Evolutionary conservation across 2,797 vertebrate species (phyloP), one percentile per base, ranked within the genome.

Genomic region (Odontamblyopus rebecca): DNA sequence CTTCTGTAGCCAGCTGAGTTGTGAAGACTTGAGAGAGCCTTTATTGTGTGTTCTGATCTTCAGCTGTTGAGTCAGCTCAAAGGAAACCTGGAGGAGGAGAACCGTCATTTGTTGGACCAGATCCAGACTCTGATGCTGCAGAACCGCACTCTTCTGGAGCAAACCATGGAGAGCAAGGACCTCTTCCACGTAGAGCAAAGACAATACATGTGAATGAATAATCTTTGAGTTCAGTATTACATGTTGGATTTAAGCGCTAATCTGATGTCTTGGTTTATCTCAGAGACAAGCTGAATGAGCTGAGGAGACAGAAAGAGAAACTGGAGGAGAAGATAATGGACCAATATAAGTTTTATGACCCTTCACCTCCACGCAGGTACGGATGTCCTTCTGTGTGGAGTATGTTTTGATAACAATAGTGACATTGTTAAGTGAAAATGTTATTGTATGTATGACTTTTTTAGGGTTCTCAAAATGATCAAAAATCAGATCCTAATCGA

Each of bases 291-390:
- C 89, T 99, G 62, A 99, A 99, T 77, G 98, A 98, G 85, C 91
- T 99, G 78, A 95, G 97, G 88, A 93, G 97, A 73, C 97, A 99
- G 87, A 99, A 99, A 84, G 98, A 99, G 90, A 99, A 99, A 84
- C 87, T 99, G 77, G 98, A 99, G 90, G 98, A 99, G 92, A 99
- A 99, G 92, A 99, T 99, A 80, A 99, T 99, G 98, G 98, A 99
- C 91, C 98, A 99, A 72, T 99, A 99, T 86, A 99, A 99, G 83
- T 99, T 99, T 86, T 98, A 98, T 61, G 98, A 99, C 67, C 97
- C 97, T 29, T 99, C 98, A 61, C 98, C 97, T 57, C 97, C 97
- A 57, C 94, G 97, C 93, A 97, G 97, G 97, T 98, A 94, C 64
- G 60, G 26, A 30, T n/a, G 1, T 23, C 5, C 19, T 23, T n/a